These are phyloP conservation scores for Tenthredo notha DNA, from an alignment of 2,888 invertebrate genomes.

Conservation along the genomic window DNA sequence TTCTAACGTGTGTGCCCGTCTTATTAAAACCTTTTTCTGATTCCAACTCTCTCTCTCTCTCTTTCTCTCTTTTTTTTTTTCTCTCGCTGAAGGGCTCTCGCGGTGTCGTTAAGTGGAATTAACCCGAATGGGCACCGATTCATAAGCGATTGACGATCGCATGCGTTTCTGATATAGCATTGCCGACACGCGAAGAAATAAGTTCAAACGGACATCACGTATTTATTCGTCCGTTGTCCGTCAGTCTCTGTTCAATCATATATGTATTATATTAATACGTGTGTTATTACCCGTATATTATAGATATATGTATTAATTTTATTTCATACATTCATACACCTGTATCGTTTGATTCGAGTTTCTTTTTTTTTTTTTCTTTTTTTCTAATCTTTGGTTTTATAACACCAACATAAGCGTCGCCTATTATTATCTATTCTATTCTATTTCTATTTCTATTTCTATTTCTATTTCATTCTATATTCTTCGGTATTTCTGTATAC, in stretches of 20 bases:
- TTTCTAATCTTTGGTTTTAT: not conserved
- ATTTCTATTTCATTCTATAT: not conserved
- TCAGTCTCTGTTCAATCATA: not conserved
- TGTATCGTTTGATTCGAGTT: not conserved
- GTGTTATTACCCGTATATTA: not conserved
- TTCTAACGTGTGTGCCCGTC: conserved; percentile 37
- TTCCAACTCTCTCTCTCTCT: not conserved
- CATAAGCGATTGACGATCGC: conserved; percentile 10
- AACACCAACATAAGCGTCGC: not conserved
- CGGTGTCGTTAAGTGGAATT: conserved; percentile 2
- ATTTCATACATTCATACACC: not conserved
- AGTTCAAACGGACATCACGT: not conserved
- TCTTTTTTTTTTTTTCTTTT: not conserved
- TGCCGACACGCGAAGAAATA: not conserved
- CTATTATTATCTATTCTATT: not conserved
- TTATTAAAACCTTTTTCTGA: conserved; percentile 51
- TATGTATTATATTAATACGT: not conserved
- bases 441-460: not conserved
- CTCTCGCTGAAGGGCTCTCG: not conserved
- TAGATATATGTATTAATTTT: not conserved
- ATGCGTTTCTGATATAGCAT: not conserved
- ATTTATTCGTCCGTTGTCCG: not conserved
- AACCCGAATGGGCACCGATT: conserved; percentile 33
- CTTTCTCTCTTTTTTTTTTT: not conserved
- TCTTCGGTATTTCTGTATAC: conserved; percentile 22